Percentiles rank a stretch among this genome's conserved stretches.
Evolutionary conservation across 2,797 vertebrate genomes (phyloP).

Genomic region (Xenopus petersii): DNA sequence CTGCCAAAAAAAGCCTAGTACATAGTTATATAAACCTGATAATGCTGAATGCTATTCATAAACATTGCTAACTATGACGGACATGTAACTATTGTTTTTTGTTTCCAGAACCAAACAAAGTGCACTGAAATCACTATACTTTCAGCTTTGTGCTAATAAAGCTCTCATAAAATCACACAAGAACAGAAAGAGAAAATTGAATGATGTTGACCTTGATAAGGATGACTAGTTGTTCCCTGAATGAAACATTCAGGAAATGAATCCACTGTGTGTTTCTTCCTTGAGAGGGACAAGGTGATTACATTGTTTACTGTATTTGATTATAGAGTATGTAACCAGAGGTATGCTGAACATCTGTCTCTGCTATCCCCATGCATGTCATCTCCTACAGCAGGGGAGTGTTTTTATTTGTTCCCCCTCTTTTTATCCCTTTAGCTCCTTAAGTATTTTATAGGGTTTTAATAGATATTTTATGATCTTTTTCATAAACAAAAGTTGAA

Average conservation of each 20-base stretch:
- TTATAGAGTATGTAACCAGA: constrained; percentile 1
- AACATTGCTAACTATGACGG: too few species aligned
- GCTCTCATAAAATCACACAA: neutral
- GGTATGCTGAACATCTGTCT: constrained; percentile 33
- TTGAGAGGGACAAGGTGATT: constrained; percentile 23
- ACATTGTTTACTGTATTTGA: constrained; percentile 19
- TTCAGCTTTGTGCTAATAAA: neutral
- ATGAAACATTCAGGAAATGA: constrained; percentile 17
- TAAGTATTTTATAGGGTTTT: too few species aligned
- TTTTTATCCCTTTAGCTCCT: neutral
- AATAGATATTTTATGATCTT: too few species aligned
- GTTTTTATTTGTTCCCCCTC: neutral
- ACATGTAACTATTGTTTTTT: too few species aligned
- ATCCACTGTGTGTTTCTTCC: constrained; percentile 17
- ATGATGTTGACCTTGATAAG: constrained; percentile 17
- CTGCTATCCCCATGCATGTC: constrained; percentile 2
- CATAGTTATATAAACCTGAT: too few species aligned
- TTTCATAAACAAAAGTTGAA: too few species aligned
- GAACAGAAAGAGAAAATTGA: neutral
- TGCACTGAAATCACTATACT: neutral
- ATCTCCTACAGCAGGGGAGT: constrained; percentile 2
- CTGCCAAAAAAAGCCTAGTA: too few species aligned
- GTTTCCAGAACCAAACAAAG: neutral
- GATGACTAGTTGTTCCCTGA: constrained; percentile 23
- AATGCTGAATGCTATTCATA: too few species aligned